Base-by-base conservation (phyloP, 2,888 invertebrate genomes). In the Idaea straminata region DNA sequence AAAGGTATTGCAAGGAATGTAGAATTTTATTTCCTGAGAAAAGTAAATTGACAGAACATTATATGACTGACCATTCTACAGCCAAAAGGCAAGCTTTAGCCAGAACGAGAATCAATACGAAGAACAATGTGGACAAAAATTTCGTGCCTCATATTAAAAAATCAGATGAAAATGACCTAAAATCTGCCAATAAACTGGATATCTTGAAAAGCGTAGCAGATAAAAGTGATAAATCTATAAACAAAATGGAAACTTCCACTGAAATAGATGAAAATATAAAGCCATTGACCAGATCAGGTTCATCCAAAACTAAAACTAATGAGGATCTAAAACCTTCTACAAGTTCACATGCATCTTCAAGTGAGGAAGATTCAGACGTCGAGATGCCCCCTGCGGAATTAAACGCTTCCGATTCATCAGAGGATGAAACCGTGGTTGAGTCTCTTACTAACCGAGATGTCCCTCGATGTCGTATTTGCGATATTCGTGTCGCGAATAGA, bases 1-100 rank as follows among this genome's bases (percentile, higher is more conserved):
- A 72, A n/a, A 79, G 79, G 67, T 91, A 81, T 74, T 91, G 90
- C 74, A 71, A 75, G 65, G 61, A 68, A 35, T 91, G 90, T 74
- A 69, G 69, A n/a, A 88, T 81, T 71, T 76, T 89, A 36, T 91
- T 89, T 77, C 77, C 86, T 57, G 76, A 75, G 62, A 71, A 64
- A 65, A 36, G 65, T 4, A 64, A 64, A 35, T 74, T 78, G 57
- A 65, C 72, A 15, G 59, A 58, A 62, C 88, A 88, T 72, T 67
- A 68, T 7, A 65, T 69, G 36, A 68, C 62, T 63, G 25, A 61
- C 16, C 78, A 83, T 73, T 6, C 47, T 47, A 47, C 10, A 10
- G 13, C 47, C 47, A 47, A 47, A 47, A 58, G 66, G 5, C 59
- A 59, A 59, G 59, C 15, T 15, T 6, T 59, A 15, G 6, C 64